Evolutionary conservation across 2,797 vertebrate genomes (phyloP).

Genomic region (Anabas testudineus): DNA sequence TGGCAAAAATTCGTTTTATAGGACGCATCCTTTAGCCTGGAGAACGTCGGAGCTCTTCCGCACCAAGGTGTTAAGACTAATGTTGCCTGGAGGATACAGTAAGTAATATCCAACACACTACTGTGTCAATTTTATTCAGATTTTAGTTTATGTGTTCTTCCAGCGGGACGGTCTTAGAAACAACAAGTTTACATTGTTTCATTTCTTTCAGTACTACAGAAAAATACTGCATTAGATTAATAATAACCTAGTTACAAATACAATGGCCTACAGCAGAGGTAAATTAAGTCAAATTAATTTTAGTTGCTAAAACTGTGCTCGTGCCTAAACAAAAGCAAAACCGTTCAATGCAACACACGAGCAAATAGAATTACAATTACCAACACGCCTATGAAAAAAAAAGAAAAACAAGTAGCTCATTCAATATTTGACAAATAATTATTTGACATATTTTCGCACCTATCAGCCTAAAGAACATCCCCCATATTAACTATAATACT

Average conservation of each 20-base stretch:
- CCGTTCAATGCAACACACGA: background rate
- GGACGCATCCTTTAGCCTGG: slow-evolving; percentile 43
- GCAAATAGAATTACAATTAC: background rate
- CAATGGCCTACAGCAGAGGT: too few relatives aligned
- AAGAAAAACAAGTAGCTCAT: background rate
- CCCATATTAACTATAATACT: too few relatives aligned
- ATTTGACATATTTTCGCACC: too few relatives aligned
- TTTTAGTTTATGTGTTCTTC: background rate
- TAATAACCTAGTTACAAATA: background rate
- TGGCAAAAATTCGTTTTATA: slow-evolving; percentile 48
- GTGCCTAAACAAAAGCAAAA: background rate
- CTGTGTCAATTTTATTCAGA: background rate
- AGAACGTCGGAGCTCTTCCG: slow-evolving; percentile 34
- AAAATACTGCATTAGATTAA: background rate
- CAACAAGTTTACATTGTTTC: background rate
- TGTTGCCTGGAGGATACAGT: slow-evolving; percentile 5
- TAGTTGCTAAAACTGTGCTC: background rate
- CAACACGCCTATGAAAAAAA: background rate
- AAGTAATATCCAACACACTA: background rate
- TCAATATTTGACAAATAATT: background rate
- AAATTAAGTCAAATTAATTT: too few relatives aligned
- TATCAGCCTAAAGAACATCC: too few relatives aligned
- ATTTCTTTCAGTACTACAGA: background rate
- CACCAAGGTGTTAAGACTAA: slow-evolving; percentile 37
- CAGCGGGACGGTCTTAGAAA: background rate